These are phyloP conservation scores for Pantherophis alleghaniensis DNA, from an alignment of 2,797 vertebrate species.

Conservation along the genomic window DNA sequence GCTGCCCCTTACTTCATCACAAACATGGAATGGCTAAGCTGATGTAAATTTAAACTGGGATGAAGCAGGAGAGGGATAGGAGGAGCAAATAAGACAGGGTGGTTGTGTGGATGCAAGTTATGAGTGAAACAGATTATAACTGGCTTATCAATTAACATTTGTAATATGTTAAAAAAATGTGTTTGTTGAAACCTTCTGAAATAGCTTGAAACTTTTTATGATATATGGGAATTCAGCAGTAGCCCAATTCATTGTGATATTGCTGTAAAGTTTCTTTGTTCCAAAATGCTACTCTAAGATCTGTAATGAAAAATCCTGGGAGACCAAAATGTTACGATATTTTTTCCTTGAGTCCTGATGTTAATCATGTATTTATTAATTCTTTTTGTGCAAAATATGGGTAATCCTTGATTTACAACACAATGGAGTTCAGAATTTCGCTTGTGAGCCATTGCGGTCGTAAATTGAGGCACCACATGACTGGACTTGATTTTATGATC, in stretches of 20 bases:
- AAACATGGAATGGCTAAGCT: neutral
- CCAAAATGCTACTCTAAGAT: neutral
- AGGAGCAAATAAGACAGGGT: neutral
- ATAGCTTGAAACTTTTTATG: neutral
- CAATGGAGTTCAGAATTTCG: neutral
- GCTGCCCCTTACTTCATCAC: neutral
- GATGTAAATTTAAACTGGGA: neutral
- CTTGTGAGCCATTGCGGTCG: neutral
- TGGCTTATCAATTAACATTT: neutral
- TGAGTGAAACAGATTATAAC: neutral
- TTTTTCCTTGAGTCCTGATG: neutral
- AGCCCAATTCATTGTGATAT: neutral
- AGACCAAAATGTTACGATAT: neutral
- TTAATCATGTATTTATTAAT: neutral
- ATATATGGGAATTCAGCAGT: neutral
- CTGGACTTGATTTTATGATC: neutral
- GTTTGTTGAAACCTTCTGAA: neutral
- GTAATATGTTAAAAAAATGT: neutral
- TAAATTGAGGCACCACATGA: neutral
- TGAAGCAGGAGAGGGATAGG: neutral
- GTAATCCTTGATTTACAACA: neutral
- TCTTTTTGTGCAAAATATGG: neutral
- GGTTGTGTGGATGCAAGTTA: neutral
- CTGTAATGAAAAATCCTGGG: neutral
- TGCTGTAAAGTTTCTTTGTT: neutral